Percentiles rank a stretch among this genome's conserved stretches.
phyloP scores from a whole-genome alignment of 1,140 invertebrate species.

The Drosophila gunungcola region DNA sequence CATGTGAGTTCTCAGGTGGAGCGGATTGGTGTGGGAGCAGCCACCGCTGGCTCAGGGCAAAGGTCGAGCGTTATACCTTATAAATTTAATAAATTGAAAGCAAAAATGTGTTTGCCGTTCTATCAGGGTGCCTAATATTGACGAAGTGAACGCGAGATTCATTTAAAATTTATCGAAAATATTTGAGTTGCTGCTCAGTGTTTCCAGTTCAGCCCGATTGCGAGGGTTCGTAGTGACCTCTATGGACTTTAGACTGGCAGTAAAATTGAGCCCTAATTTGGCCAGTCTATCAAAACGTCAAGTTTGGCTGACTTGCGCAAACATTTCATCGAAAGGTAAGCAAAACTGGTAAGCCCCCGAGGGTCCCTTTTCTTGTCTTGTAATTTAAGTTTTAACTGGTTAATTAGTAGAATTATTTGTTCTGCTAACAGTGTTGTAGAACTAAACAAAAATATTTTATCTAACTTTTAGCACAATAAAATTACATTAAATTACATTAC shows the following conservation, averaged over 20 bases:
- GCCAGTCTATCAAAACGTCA: slow-evolving; percentile 46
- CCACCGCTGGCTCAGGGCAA: slow-evolving; percentile 15
- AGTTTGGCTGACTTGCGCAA: slow-evolving; percentile 20
- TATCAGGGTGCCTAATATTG: slow-evolving; percentile 63
- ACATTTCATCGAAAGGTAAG: slow-evolving; percentile 21
- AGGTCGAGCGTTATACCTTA: slow-evolving; percentile 38
- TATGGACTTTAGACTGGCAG: slow-evolving; percentile 25
- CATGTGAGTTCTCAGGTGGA: slow-evolving; percentile 3
- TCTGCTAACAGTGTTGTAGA: no score
- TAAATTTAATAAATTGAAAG: slow-evolving; percentile 62
- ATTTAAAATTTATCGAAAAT: slow-evolving; percentile 79
- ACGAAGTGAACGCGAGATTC: slow-evolving; percentile 51
- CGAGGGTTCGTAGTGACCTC: slow-evolving; percentile 7
- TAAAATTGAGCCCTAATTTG: slow-evolving; percentile 51
- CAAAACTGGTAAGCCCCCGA: no score
- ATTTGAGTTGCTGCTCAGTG: neutral
- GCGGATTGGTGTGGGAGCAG: neutral
- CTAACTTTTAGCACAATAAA: no score
- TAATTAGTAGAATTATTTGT: neutral
- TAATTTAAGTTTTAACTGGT: neutral
- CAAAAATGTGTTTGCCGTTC: slow-evolving; percentile 59
- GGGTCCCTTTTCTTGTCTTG: no score
- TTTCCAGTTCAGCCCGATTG: neutral
- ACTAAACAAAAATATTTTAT: no score
- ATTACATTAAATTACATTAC: no score